Evolutionary conservation across 2,797 vertebrate genomes (phyloP).

Genomic region (Taeniopygia guttata): DNA sequence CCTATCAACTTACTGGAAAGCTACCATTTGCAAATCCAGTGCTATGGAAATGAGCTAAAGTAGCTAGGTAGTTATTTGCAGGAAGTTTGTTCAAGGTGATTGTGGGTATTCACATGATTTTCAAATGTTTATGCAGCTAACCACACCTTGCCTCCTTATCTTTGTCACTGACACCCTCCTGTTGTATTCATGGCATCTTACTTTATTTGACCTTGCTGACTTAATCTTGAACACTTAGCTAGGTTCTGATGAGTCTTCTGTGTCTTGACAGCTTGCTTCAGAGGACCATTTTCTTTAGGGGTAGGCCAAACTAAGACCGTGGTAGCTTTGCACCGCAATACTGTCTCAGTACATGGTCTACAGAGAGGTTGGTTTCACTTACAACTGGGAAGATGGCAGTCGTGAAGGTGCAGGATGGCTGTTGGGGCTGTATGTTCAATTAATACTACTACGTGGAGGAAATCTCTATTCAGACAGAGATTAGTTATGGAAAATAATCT

Average conservation of each 20-base stretch:
- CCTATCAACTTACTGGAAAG: neutral
- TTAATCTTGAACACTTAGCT: neutral
- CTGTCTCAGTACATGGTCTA: neutral
- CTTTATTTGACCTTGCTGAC: neutral
- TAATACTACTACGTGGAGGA: neutral
- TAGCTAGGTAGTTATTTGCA: neutral
- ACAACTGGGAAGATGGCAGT: neutral
- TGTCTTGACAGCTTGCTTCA: neutral
- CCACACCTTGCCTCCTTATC: neutral
- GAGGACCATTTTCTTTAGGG: neutral
- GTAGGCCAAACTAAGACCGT: fast-evolving
- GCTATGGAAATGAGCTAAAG: neutral
- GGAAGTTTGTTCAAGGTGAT: neutral
- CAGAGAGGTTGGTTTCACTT: neutral
- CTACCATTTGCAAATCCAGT: neutral
- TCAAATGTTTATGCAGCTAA: neutral
- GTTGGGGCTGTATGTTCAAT: neutral
- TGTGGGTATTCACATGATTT: neutral
- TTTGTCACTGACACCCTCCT: neutral
- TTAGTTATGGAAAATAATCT: neutral
- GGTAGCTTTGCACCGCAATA: neutral
- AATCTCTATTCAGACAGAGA: neutral
- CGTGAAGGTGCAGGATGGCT: neutral
- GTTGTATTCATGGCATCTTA: neutral
- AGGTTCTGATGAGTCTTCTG: neutral